phyloP scores from a whole-genome alignment of 2,888 invertebrate genomes.

The Norana najaformis region DNA sequence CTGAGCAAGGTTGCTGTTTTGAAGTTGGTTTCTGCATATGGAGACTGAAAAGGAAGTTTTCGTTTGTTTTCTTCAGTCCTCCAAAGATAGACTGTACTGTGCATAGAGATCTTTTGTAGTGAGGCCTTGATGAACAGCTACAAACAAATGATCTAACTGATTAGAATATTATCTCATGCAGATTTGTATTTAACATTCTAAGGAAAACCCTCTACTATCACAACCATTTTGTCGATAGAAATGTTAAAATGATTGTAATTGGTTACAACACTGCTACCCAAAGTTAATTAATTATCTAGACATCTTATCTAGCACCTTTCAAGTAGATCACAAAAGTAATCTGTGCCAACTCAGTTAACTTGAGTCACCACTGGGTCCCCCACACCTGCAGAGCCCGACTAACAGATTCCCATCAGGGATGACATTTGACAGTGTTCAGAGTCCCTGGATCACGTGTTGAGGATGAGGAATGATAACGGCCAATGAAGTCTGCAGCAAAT shows the following conservation, averaged over 20 bases:
- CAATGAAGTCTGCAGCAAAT: no score
- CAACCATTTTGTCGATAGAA: neutral
- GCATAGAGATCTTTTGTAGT: slow-evolving; percentile 54
- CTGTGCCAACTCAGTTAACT: no score
- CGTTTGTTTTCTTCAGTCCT: slow-evolving; percentile 48
- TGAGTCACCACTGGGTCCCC: no score
- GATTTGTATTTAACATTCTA: neutral
- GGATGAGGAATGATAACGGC: no score
- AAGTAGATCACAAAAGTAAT: no score
- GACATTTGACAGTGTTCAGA: no score
- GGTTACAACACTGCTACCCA: neutral
- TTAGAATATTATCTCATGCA: no score
- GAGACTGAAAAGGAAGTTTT: neutral
- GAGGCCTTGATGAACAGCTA: slow-evolving; percentile 52
- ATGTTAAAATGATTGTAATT: neutral
- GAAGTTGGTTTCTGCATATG: neutral
- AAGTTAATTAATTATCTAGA: neutral
- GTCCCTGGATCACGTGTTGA: no score
- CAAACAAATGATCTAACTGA: slow-evolving; percentile 35
- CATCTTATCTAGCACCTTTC: no score
- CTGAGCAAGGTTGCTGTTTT: neutral
- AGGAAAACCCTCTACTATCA: neutral
- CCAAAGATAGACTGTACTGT: slow-evolving; percentile 50
- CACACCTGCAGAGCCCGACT: no score
- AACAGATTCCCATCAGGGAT: no score